Conservation (phyloP, 1,140 invertebrate species). For the Brachystomella parvula region DNA sequence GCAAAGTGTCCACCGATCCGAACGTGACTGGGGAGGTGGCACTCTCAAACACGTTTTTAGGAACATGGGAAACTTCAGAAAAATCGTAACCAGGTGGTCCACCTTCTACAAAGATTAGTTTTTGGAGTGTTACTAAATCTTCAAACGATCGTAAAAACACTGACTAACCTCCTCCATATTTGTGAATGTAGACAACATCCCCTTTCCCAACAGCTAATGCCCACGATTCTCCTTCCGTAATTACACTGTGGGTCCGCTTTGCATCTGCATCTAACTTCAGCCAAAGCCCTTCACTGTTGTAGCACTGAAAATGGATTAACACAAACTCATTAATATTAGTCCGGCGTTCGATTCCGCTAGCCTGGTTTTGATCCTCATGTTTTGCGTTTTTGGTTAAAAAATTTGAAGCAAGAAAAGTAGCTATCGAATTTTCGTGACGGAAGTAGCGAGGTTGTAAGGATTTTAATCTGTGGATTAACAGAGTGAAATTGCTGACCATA, state of each 20-base stretch:
- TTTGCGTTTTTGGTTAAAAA: no score
- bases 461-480: no score
- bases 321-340: not conserved
- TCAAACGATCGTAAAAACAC: conserved; percentile 2
- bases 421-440: no score
- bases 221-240: conserved; percentile 62
- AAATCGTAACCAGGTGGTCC: conserved; percentile 51
- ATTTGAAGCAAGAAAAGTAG: no score
- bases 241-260: conserved; percentile 59
- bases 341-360: not conserved
- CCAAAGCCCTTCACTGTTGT: conserved; percentile 59
- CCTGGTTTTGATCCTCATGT: no score
- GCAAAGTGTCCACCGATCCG: conserved; percentile 13
- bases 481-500: not conserved
- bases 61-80: conserved; percentile 40
- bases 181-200: conserved; percentile 61
- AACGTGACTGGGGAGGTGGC: conserved; percentile 26
- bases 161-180: conserved; percentile 39
- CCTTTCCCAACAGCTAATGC: conserved; percentile 60
- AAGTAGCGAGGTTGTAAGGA: no score
- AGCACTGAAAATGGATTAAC: conserved; percentile 41
- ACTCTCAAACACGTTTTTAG: conserved; percentile 30
- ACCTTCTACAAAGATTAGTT: conserved; percentile 8
- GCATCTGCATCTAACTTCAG: conserved; percentile 52
- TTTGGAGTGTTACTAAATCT: not conserved